These are phyloP conservation scores for Drosophila dunni DNA, from an alignment of 1,140 invertebrate genomes.

Conservation along the genomic window DNA sequence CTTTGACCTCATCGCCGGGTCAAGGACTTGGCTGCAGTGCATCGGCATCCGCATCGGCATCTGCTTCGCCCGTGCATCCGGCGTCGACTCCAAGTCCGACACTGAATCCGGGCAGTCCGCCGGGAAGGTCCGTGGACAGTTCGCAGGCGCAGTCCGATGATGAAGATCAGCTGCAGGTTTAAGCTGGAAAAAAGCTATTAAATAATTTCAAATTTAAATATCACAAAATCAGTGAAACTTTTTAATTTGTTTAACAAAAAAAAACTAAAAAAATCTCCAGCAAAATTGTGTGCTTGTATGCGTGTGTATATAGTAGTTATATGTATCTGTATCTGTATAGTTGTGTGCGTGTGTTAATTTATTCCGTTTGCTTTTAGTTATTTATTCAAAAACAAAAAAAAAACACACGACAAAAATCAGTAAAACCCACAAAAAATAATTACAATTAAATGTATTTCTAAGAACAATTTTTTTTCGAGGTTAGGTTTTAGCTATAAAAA, in stretches of 20 bases:
- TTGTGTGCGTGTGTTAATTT: slow-evolving; percentile 53
- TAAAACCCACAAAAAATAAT: slow-evolving; percentile 2
- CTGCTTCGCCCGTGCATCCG: slow-evolving; percentile 52
- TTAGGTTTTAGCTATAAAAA: slow-evolving; percentile 29
- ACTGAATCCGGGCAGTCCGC: slow-evolving; percentile 83
- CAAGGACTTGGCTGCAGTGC: slow-evolving; percentile 7
- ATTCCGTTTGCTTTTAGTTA: slow-evolving; percentile 64
- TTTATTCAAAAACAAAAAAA: slow-evolving; percentile 48
- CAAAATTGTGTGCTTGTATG: slow-evolving; percentile 16
- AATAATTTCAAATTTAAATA: not conserved
- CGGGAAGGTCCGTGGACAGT: slow-evolving; percentile 79
- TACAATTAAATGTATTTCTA: slow-evolving; percentile 6
- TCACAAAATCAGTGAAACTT: slow-evolving; percentile 2
- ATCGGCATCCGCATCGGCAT: slow-evolving; percentile 19
- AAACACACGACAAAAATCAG: not conserved
- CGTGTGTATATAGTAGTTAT: slow-evolving; percentile 21
- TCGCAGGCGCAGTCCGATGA: slow-evolving; percentile 80
- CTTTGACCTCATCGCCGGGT: slow-evolving; percentile 1
- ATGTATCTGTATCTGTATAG: not conserved
- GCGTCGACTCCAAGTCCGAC: slow-evolving; percentile 83
- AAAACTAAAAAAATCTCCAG: not conserved
- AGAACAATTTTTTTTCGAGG: slow-evolving; percentile 28
- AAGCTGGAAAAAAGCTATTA: slow-evolving; percentile 19
- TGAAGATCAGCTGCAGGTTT: slow-evolving; percentile 83
- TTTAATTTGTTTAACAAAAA: slow-evolving; percentile 32